Base-by-base conservation (phyloP, 2,888 invertebrate species). In the Megamerina dolium region DNA sequence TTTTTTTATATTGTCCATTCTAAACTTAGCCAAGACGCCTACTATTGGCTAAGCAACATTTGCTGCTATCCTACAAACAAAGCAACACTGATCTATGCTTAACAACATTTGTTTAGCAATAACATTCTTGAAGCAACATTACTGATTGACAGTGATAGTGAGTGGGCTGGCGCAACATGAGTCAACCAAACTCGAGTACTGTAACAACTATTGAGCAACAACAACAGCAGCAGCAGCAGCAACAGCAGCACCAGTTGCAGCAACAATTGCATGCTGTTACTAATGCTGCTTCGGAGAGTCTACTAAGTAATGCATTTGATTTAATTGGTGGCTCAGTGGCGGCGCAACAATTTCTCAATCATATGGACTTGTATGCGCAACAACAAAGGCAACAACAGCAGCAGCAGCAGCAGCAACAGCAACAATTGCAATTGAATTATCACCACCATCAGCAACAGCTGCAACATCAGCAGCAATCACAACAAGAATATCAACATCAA, bases 261-360 rank as follows among this genome's bases (percentile, higher is more conserved):
- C 46, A 54, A 40, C 54, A 53, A 39, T 23, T 50, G 36, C 49
- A 47, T 35, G 29, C 45, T 29, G 45, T 50, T 17, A 41, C 37
- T 19, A 46, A 46, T 26, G 41, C 38, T 12, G 31, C 43, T 32
- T 26, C 38, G 32, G 66, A 66, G 39, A 63, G 57, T 53, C 55
- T 63, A 45, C 56, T 58, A 49, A 59, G 53, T 41, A 57, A 55
- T 48, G 56, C 57, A 10, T 58, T 59, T 45, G 64, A 60, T 38
- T 51, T 54, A 39, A 53, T 57, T 37, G 55, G 53, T 23, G 52
- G 53, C 41, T 50, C 54, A 13, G 51, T 48, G 34, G 54, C 58
- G 38, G 55, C 57, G 21, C 58, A 63, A 43, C 59, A 61, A 38
- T 51, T 63, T 51, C 45, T 62, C 43, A 61, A 58, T 55, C 60